These are phyloP conservation scores for Triops longicaudatus DNA, from an alignment of 1,140 invertebrate species.

Conservation along the genomic window DNA sequence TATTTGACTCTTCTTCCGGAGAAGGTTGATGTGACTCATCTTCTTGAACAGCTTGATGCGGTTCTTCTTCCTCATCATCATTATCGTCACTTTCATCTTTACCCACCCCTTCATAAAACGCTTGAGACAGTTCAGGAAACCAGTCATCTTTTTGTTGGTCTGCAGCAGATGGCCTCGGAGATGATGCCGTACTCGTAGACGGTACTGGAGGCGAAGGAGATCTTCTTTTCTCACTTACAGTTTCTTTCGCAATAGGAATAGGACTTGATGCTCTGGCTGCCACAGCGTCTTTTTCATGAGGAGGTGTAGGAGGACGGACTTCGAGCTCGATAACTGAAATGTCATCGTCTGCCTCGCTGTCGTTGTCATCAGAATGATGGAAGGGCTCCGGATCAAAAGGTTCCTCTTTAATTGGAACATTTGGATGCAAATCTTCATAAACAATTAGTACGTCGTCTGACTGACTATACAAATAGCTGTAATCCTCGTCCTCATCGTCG, in stretches of 20 bases:
- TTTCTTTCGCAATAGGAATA: neutral
- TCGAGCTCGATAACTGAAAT: neutral
- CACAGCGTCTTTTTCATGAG: neutral
- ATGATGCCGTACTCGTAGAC: neutral
- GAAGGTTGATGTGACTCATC: neutral
- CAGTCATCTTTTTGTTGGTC: neutral
- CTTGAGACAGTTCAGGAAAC: constrained; percentile 22
- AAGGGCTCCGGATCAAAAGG: neutral
- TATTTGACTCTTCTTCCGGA: neutral
- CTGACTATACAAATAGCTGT: neutral
- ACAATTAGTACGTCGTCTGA: neutral
- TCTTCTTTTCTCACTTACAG: neutral
- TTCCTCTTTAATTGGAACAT: neutral
- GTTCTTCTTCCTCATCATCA: neutral
- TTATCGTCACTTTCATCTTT: no score
- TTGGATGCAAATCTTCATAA: neutral
- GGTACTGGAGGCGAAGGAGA: neutral
- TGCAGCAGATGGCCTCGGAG: neutral
- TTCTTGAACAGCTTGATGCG: neutral
- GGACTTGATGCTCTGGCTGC: neutral
- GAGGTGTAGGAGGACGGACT: neutral
- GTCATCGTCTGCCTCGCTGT: neutral
- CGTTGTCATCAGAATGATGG: neutral
- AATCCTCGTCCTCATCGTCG: neutral
- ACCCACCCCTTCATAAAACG: no score